Evolutionary conservation across 1,140 invertebrate genomes (phyloP), one percentile per base, ranked within the genome.

Genomic region (Formica exsecta): DNA sequence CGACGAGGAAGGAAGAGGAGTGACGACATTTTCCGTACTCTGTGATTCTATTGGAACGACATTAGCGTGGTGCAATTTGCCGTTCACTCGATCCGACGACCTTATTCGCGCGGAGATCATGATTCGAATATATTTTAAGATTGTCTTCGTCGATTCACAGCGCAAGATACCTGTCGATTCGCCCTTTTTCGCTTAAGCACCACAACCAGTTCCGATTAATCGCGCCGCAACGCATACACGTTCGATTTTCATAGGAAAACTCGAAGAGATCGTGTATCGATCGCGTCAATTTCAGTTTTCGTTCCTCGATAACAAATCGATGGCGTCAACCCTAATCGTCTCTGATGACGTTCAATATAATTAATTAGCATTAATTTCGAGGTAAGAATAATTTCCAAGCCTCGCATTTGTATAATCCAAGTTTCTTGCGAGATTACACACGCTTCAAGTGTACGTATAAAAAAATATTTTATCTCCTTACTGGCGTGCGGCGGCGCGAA

Each of bases 381-480:
- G 61, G 32, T 48, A 54, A 65, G 64, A 64, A 54, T 38, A 48
- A 86, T 9, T 44, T 73, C 38, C 51, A 57, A 51, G 16, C 61
- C 86, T 77, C 71, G 25, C 74, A 38, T 76, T 65, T n/a, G 62
- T 54, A 71, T 66, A 51, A 64, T 75, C 57, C 48, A 41, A 70
- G 29, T 48, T n/a, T 22, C 64, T 75, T 22, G 22, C 54, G 29
- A 59, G 29, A 9, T 54, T 36, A 13, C 25, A 68, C 29, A 57
- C 25, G 61, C 29, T 65, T 73, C 76, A 57, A 65, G 44, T 73
- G 79, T 57, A 11, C 65, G 22, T 86, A 79, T 90, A 89, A 89
- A 90, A 89, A 90, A 90, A 90, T 90, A 90, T 62, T 75, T 44
- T 83, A 41, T 89, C 44, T 76, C 25, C 36, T 36, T 74, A 16